Percentiles rank a stretch among this genome's conserved stretches.
Evolutionary conservation across 2,888 invertebrate genomes (phyloP).

Genomic region (Aphidoletes aphidimyza): DNA sequence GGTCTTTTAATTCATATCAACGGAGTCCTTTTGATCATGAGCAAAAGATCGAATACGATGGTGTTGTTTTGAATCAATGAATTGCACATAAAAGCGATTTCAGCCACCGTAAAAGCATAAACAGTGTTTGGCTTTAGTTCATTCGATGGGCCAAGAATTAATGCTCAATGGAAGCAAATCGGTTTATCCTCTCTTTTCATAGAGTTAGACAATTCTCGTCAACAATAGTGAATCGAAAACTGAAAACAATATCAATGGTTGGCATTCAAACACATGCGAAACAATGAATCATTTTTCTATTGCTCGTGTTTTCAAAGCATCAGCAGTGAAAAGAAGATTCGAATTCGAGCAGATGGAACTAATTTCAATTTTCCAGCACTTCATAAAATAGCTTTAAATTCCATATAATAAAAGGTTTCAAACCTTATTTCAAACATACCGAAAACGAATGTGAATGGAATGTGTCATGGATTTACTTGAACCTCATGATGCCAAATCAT

Average conservation of each 20-base stretch:
- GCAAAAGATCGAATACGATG: not conserved
- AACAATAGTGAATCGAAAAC: conserved; percentile 10
- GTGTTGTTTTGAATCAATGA: not conserved
- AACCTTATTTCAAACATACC: not conserved
- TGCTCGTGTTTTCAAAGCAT: not conserved
- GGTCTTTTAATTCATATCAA: conserved; percentile 5
- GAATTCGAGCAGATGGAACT: conserved; percentile 44
- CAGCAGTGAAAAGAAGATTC: conserved; percentile 1
- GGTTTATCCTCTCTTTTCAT: conserved; percentile 15
- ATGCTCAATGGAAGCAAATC: conserved; percentile 12
- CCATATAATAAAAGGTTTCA: not conserved
- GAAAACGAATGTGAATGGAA: not conserved
- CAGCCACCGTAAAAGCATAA: conserved; percentile 45
- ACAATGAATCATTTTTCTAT: not conserved
- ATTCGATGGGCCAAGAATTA: not conserved
- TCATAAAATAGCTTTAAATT: not conserved
- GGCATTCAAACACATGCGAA: conserved; percentile 24
- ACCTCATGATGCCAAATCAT: not conserved
- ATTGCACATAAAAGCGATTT: not conserved
- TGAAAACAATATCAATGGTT: conserved; percentile 48
- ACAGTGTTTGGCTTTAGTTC: not conserved
- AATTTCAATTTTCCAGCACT: conserved; percentile 36
- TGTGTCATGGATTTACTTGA: conserved; percentile 6
- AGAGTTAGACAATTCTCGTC: not conserved
- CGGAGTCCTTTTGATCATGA: conserved; percentile 10